phyloP scores from a whole-genome alignment of 2,888 invertebrate genomes.

The Trichogramma evanescens region DNA sequence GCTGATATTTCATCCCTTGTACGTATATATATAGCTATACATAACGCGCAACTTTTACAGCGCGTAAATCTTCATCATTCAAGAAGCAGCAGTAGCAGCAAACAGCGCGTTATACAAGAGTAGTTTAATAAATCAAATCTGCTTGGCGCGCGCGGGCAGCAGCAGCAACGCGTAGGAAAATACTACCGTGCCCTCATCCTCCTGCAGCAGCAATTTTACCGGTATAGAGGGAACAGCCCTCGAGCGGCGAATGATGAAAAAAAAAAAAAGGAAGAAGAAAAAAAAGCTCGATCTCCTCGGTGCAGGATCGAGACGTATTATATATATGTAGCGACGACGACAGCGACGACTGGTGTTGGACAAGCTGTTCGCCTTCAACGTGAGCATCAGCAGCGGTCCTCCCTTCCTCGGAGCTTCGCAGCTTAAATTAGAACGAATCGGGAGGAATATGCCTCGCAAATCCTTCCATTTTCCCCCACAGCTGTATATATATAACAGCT shows the following conservation, averaged over 20 bases:
- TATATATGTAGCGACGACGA: not conserved
- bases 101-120: no score
- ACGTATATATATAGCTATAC: no score
- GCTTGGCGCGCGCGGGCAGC: not conserved
- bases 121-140: not conserved
- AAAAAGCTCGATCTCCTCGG: not conserved
- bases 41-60: no score
- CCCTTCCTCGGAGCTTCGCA: no score
- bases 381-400: no score
- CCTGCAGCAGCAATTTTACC: no score
- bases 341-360: constrained; percentile 15
- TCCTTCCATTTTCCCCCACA: not conserved
- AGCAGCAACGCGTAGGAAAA: not conserved
- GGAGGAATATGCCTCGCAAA: not conserved
- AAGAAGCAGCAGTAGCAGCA: no score
- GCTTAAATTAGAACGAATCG: constrained; percentile 22
- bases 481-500: constrained; percentile 5
- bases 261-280: not conserved
- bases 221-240: no score
- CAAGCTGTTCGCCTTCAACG: constrained; percentile 23
- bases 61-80: no score
- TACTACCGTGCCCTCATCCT: not conserved
- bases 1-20: no score
- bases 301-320: no score
- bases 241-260: not conserved